These are phyloP conservation scores for Heliconius hermathena DNA, from an alignment of 1,140 invertebrate genomes.

Conservation along the genomic window DNA sequence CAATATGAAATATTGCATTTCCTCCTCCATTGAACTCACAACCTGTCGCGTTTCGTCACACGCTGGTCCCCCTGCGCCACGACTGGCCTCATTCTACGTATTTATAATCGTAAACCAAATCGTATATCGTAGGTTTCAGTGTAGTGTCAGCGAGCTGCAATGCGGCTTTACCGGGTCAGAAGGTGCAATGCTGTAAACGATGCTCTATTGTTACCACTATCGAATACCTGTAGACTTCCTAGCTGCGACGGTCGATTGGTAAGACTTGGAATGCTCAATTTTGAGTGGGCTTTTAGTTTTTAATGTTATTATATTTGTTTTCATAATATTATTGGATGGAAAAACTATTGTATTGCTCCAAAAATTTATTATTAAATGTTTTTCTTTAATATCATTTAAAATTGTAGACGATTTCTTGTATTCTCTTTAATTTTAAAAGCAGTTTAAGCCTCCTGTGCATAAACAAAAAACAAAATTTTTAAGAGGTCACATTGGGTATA, in stretches of 20 bases:
- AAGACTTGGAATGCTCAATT: background rate
- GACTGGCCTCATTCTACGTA: no score
- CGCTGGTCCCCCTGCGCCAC: no score
- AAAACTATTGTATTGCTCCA: no score
- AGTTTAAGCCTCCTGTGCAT: no score
- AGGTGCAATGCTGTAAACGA: constrained; percentile 61
- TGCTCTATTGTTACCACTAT: constrained; percentile 49
- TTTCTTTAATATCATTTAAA: no score
- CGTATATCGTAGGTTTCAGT: constrained; percentile 43
- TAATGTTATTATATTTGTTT: background rate
- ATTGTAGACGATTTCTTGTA: no score
- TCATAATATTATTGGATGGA: no score
- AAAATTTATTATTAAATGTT: no score
- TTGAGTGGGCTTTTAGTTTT: background rate
- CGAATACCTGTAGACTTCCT: constrained; percentile 21
- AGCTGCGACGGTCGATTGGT: background rate
- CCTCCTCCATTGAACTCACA: no score
- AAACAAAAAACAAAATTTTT: background rate
- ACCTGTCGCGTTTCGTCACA: no score
- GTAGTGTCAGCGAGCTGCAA: constrained; percentile 67
- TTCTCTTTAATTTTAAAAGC: no score
- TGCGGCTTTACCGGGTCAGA: constrained; percentile 63
- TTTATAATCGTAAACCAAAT: constrained; percentile 36
- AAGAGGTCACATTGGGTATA: background rate
- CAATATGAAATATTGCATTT: no score